A percentile compares a stretch with the other conserved stretches of the same genome.
phyloP scores from a whole-genome alignment of 2,888 invertebrate species.

The Thelaira solivaga region DNA sequence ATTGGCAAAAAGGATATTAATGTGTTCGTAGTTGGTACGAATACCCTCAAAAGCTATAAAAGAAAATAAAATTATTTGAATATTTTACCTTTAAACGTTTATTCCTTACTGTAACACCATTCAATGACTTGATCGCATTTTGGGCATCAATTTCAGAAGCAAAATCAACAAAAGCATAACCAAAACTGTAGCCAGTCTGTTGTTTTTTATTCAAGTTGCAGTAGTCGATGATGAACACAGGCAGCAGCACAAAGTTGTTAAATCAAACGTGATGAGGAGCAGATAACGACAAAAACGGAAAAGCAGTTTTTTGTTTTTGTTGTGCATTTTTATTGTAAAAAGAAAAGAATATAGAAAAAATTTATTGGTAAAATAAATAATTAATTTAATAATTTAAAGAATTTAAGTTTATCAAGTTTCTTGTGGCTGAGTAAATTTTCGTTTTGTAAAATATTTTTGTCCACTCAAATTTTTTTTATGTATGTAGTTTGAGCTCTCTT shows the following conservation, averaged over 20 bases:
- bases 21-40: too few relatives aligned
- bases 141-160: constrained; percentile 89
- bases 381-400: too few relatives aligned
- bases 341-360: neutral
- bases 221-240: neutral
- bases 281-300: constrained; percentile 19
- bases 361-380: too few relatives aligned
- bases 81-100: constrained; percentile 89
- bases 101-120: constrained; percentile 92
- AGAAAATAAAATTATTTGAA: neutral
- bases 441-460: too few relatives aligned
- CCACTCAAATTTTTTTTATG: too few relatives aligned
- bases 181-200: constrained; percentile 96
- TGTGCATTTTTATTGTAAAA: neutral
- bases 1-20: too few relatives aligned
- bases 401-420: too few relatives aligned
- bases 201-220: constrained; percentile 19
- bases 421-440: too few relatives aligned
- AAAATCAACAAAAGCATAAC: constrained; percentile 97
- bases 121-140: constrained; percentile 90
- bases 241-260: constrained; percentile 35
- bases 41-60: neutral
- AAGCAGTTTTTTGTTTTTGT: neutral
- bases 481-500: too few relatives aligned
- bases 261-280: constrained; percentile 32